A percentile compares a stretch with the other conserved stretches of the same genome.
Conservation (phyloP, 2,888 invertebrate genomes). For the Cataglyphis livida region DNA sequence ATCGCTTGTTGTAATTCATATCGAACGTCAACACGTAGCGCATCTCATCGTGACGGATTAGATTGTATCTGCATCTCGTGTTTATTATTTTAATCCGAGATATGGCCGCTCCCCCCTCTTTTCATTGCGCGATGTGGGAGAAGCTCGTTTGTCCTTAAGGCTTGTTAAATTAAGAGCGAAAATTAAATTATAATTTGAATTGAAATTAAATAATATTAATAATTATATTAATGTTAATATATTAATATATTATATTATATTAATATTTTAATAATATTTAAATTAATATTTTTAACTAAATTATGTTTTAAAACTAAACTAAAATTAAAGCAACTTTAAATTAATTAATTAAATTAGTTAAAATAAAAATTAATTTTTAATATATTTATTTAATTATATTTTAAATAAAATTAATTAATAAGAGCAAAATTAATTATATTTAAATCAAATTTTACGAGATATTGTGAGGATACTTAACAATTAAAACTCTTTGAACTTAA, state of each 20-base stretch:
- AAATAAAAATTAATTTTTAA: no score
- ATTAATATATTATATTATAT: no score
- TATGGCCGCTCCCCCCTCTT: not conserved
- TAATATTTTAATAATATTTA: no score
- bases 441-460: not conserved
- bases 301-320: no score
- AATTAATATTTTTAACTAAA: no score
- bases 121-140: not conserved
- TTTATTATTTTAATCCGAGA: conserved; percentile 25
- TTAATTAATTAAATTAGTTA: no score
- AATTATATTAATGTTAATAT: no score
- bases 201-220: no score
- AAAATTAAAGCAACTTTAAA: no score
- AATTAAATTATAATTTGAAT: no score
- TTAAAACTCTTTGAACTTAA: not conserved
- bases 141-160: not conserved
- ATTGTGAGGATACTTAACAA: not conserved
- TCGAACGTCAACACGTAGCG: conserved; percentile 47
- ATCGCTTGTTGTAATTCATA: conserved; percentile 44
- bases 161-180: not conserved
- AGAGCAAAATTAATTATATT: not conserved
- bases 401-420: no score
- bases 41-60: conserved; percentile 46
- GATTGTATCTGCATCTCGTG: conserved; percentile 36
- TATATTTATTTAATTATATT: no score